These are phyloP conservation scores for Cybosia mesomella DNA, from an alignment of 2,888 invertebrate species.

Conservation along the genomic window DNA sequence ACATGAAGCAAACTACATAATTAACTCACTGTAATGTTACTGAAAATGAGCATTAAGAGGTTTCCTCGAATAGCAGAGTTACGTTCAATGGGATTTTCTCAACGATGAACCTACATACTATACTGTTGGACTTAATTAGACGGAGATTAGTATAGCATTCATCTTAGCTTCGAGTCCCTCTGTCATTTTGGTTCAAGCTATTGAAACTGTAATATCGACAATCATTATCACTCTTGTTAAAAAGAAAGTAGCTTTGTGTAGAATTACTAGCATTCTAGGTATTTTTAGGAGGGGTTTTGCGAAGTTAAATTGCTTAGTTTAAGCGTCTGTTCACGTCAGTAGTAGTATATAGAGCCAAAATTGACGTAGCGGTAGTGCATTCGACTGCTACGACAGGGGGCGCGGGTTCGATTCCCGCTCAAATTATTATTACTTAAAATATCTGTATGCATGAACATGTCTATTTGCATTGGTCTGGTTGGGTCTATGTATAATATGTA, in stretches of 20 bases:
- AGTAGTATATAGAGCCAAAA: too few species aligned
- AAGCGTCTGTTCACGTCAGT: too few species aligned
- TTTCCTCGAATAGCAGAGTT: neutral
- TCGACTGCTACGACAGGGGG: too few species aligned
- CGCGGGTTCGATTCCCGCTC: too few species aligned
- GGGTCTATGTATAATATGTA: too few species aligned
- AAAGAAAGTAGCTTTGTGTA: neutral
- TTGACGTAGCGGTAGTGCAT: too few species aligned
- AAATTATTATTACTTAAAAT: too few species aligned
- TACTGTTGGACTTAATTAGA: neutral
- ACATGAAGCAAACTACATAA: neutral
- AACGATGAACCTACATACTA: neutral
- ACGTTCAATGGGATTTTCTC: neutral
- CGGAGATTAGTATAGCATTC: neutral
- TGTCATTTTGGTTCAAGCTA: neutral
- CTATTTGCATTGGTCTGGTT: too few species aligned
- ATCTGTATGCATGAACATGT: too few species aligned
- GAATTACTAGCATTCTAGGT: neutral
- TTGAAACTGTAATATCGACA: neutral
- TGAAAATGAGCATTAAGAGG: neutral
- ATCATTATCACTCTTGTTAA: neutral
- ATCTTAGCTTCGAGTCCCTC: neutral
- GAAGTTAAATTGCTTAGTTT: too few species aligned
- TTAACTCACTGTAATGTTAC: neutral
- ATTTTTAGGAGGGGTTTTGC: neutral